phyloP scores from a whole-genome alignment of 2,113 vertebrate species.

The Gopherus flavomarginatus region DNA sequence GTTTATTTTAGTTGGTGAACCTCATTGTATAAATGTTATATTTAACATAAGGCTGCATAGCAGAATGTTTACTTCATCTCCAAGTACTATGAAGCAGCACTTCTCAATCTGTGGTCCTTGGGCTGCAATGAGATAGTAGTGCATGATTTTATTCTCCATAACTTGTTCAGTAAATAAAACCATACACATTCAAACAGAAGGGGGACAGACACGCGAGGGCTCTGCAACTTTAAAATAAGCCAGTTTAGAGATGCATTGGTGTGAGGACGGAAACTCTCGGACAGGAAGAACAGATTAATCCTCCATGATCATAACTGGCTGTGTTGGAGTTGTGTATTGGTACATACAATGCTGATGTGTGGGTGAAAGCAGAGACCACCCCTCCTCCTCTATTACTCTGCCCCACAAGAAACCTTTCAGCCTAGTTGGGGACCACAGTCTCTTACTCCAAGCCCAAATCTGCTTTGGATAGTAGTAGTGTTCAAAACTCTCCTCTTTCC shows the following conservation, averaged over 20 bases:
- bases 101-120: neutral
- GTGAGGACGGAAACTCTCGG: neutral
- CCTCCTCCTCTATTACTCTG: neutral
- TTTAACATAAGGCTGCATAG: accelerated
- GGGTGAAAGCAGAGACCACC: too few species aligned
- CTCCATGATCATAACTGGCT: neutral
- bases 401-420: neutral
- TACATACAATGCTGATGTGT: neutral
- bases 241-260: neutral
- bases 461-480: neutral
- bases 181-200: neutral
- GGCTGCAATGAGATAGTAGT: neutral
- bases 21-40: accelerated
- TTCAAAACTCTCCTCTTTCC: too few species aligned
- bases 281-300: accelerated
- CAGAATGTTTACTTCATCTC: accelerated
- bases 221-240: neutral
- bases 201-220: neutral
- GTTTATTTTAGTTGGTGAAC: neutral
- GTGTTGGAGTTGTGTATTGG: neutral
- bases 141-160: neutral
- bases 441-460: neutral
- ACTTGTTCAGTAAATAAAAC: neutral
- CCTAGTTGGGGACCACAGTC: neutral
- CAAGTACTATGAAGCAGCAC: neutral